Evolutionary conservation across 2,113 vertebrate genomes (phyloP), one percentile per base, ranked within the genome.

Genomic region (Hydropotes inermis): DNA sequence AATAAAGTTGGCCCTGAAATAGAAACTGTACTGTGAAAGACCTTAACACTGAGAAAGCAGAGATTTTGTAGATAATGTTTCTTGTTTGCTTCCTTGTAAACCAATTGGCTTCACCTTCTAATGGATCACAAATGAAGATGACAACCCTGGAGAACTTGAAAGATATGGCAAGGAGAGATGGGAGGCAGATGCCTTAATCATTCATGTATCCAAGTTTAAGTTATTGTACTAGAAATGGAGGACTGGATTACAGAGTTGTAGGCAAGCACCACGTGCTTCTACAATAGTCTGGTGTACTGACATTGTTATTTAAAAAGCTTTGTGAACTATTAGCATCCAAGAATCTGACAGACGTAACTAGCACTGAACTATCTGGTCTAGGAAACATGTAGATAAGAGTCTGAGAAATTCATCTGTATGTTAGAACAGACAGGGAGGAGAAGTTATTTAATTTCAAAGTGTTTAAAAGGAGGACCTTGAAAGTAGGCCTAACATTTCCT

Each of bases 1-100:
- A 97, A 61, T 90, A 94, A 97, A 94, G 86, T 21, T 70, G 57
- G 94, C 58, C 16, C 36, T 74, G 15, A 87, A 87, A 58, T 30
- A 94, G 85, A 95, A 93, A 87, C 9, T 36, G 14, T 36, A 39
- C n/a, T 94, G 58, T 43, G 50, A 94, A 94, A 91, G 91, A 58
- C 19, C 25, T 74, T 86, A 84, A 21, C 81, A 39, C 1, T 27
- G 39, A 67, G 67, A 97, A 82, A 94, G 33, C 60, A 74, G 47
- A 96, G 76, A 90, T 84, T 89, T 91, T 74, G 6, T 23, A 96
- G 50, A 82, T 94, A 87, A 86, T 6, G 1, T 47, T 70, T 92
- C 84, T 86, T 52, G 15, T 87, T 94, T 87, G 14, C 25, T 97
- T 94, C 17, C 15, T 33, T 64, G 21, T 83, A 89, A 97, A 87